Base-by-base conservation (phyloP, 2,113 vertebrate genomes). In the Alosa alosa region DNA sequence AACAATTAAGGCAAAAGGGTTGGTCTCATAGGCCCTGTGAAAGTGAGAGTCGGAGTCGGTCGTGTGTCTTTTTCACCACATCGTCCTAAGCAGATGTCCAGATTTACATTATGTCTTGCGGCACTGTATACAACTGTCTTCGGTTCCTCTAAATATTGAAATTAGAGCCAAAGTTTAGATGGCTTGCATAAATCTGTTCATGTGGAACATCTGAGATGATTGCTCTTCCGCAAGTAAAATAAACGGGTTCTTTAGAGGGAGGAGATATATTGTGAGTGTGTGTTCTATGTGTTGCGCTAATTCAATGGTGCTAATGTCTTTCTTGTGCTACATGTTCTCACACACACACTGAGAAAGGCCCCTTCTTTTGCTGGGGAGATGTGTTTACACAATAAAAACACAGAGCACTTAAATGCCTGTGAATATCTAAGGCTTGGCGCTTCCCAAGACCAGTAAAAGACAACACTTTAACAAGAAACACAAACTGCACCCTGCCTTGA, bases 71-170 rank as follows among this genome's bases (percentile, higher is more conserved):
- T 72, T 78, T 41, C 31, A 4, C 72, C 72, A 39, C 13, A 10
- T 78, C 31, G 8, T 86, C 15, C 60, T 86, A 50, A 85, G 84
- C 87, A 91, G 82, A 93, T 90, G 88, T 89, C 89, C 89, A 87
- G 81, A 87, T 89, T 91, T 90, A 87, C 89, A 86, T 84, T 85
- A 87, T 31, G 81, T 85, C 88, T 64, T 81, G 49, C n/a, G 81
- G 78, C 57, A 64, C 83, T 92, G 57, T 88, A 90, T 88, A 90
- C 83, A 84, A 86, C 82, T 86, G 44, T 82, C 82, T 85, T 89
- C 78, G 25, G 15, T 55, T 75, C 45, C 11, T 83, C 72, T 57
- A 86, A 91, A 90, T 87, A 90, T 87, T 89, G 86, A 90, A 87
- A 91, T 84, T 86, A 83, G 81, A 84, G 87, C 84, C 83, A 84